phyloP scores from a whole-genome alignment of 2,113 vertebrate species.

The Eulacestoma nigropectus region DNA sequence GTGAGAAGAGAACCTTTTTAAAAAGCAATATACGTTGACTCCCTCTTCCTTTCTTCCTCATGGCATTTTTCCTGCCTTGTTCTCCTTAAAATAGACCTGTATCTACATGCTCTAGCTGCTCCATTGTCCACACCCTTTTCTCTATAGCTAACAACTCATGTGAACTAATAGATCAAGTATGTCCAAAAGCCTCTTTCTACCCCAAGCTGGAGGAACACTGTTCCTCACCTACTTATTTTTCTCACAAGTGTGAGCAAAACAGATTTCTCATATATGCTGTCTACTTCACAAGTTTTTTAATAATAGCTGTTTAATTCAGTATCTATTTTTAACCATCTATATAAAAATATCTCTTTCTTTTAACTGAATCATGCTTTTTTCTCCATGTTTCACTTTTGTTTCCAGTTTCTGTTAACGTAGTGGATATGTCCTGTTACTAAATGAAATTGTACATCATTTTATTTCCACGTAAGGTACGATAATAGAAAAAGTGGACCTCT shows the following conservation, averaged over 20 bases:
- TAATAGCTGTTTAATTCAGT: neutral
- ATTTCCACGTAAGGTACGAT: fast-evolving
- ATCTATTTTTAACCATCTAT: neutral
- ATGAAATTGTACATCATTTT: neutral
- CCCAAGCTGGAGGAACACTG: neutral
- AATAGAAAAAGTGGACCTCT: neutral
- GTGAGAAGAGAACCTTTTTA: neutral
- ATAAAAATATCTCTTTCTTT: neutral
- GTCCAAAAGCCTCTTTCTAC: neutral
- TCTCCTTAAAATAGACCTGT: neutral
- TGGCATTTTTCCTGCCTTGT: neutral
- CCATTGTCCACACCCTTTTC: neutral
- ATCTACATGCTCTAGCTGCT: neutral
- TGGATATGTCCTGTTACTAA: neutral
- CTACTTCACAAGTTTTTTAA: neutral
- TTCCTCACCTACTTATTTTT: neutral
- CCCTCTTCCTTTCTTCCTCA: neutral
- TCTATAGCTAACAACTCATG: neutral
- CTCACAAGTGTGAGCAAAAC: neutral
- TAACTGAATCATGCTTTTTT: neutral
- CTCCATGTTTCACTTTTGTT: neutral
- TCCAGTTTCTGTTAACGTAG: neutral
- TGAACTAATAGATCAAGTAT: neutral
- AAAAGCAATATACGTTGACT: neutral
- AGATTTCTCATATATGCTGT: neutral